Conservation (phyloP, 1,140 invertebrate species). For the Spodoptera litura region DNA sequence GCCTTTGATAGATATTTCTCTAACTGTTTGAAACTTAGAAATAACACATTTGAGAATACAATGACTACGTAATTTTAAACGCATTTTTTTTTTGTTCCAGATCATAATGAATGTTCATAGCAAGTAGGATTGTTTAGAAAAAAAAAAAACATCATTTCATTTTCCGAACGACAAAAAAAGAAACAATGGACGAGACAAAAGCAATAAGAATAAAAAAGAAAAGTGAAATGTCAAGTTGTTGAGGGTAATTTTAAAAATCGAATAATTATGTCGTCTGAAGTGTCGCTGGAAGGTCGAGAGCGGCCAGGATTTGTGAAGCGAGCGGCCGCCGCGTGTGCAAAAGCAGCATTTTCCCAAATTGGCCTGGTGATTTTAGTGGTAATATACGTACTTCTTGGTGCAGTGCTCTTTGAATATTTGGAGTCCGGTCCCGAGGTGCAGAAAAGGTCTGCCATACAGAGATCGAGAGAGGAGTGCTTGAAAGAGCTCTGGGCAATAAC, state of each 20-base stretch:
- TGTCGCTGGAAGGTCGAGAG: slow-evolving; percentile 75
- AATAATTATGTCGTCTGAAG: slow-evolving; percentile 77
- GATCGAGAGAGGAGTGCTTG: slow-evolving; percentile 86
- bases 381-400: slow-evolving; percentile 86
- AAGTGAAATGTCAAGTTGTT: slow-evolving; percentile 40
- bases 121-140: slow-evolving; percentile 10
- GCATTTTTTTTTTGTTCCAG: slow-evolving; percentile 33
- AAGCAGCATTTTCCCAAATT: slow-evolving; percentile 84
- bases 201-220: slow-evolving; percentile 43
- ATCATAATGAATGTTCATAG: slow-evolving; percentile 36
- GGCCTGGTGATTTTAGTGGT: slow-evolving; percentile 86
- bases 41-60: neutral
- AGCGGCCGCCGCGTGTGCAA: slow-evolving; percentile 60
- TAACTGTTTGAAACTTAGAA: neutral
- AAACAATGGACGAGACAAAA: slow-evolving; percentile 22
- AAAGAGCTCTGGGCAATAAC: slow-evolving; percentile 88
- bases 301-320: slow-evolving; percentile 67
- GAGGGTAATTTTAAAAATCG: slow-evolving; percentile 56
- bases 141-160: slow-evolving; percentile 2
- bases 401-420: slow-evolving; percentile 86
- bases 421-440: slow-evolving; percentile 85
- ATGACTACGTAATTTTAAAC: neutral
- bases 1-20: neutral
- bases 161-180: slow-evolving; percentile 6
- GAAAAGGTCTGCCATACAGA: slow-evolving; percentile 82